phyloP scores from a whole-genome alignment of 2,888 invertebrate species.

The Drosophila siamana region DNA sequence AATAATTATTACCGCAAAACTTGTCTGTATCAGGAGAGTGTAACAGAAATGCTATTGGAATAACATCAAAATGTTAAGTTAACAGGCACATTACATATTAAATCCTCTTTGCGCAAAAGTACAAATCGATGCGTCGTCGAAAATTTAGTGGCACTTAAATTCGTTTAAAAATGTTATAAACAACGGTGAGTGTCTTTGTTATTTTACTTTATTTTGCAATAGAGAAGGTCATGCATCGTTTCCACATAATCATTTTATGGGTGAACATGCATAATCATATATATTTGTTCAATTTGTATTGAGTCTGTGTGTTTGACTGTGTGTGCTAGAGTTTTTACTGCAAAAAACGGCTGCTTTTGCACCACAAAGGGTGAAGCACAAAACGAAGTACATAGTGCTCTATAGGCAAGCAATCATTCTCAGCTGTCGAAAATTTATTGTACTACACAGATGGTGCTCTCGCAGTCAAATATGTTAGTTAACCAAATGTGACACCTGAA shows the following conservation, averaged over 20 bases:
- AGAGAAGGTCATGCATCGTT: neutral
- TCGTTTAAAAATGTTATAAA: slow-evolving; percentile 46
- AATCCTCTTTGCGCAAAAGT: slow-evolving; percentile 47
- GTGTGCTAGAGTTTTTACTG: slow-evolving; percentile 29
- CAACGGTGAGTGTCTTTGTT: slow-evolving; percentile 42
- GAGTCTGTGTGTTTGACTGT: slow-evolving; percentile 18
- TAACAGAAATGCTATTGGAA: slow-evolving; percentile 8
- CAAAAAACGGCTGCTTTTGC: slow-evolving; percentile 31
- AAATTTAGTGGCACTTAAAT: slow-evolving; percentile 31
- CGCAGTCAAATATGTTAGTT: neutral
- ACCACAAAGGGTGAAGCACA: slow-evolving; percentile 46
- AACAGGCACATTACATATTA: slow-evolving; percentile 40
- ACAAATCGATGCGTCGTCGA: slow-evolving; percentile 39
- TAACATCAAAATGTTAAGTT: slow-evolving; percentile 31
- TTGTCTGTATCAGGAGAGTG: slow-evolving; percentile 6
- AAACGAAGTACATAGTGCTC: slow-evolving; percentile 12
- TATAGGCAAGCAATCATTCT: slow-evolving; percentile 17
- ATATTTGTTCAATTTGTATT: neutral
- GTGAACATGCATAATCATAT: slow-evolving; percentile 4
- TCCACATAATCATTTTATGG: slow-evolving; percentile 9
- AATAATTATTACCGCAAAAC: neutral
- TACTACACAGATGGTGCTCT: slow-evolving; percentile 7
- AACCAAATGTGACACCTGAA: neutral
- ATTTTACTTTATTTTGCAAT: slow-evolving; percentile 7
- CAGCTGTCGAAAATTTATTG: slow-evolving; percentile 25